Conservation (phyloP, 2,113 vertebrate species). For the Pleuronectes platessa region DNA sequence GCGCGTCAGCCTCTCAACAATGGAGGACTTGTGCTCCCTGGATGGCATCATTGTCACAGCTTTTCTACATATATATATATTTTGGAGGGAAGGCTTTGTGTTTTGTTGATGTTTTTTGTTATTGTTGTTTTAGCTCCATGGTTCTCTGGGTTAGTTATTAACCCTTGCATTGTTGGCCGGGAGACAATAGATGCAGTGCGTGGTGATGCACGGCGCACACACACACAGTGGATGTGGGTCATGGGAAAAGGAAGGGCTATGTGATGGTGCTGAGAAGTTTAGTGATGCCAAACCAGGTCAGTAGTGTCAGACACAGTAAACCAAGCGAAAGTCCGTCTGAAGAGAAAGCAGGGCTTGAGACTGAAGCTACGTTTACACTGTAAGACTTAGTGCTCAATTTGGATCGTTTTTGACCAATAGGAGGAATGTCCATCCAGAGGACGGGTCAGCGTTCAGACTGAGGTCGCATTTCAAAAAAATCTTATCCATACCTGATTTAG, state of each 20-base stretch:
- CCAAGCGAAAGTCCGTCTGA: neutral
- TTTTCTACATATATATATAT: neutral
- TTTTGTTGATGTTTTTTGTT: slow-evolving; percentile 65
- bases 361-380: too few species aligned
- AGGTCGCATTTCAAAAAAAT: too few species aligned
- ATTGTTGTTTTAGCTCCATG: slow-evolving; percentile 64
- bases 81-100: slow-evolving; percentile 53
- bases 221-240: slow-evolving; percentile 68
- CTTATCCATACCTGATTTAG: too few species aligned
- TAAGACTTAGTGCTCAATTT: neutral
- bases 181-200: slow-evolving; percentile 57
- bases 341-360: neutral
- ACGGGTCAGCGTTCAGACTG: too few species aligned
- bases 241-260: slow-evolving; percentile 54
- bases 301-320: neutral
- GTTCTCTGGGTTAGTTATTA: slow-evolving; percentile 60
- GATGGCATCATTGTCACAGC: slow-evolving; percentile 79
- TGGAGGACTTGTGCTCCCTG: slow-evolving; percentile 74
- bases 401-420: too few species aligned
- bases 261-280: neutral
- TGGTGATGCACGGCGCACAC: slow-evolving; percentile 35
- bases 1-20: slow-evolving; percentile 76
- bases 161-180: slow-evolving; percentile 50
- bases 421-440: too few species aligned
- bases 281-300: slow-evolving; percentile 18